Evolutionary conservation across 1,140 invertebrate genomes (phyloP).

Genomic region (Papilio polytes): DNA sequence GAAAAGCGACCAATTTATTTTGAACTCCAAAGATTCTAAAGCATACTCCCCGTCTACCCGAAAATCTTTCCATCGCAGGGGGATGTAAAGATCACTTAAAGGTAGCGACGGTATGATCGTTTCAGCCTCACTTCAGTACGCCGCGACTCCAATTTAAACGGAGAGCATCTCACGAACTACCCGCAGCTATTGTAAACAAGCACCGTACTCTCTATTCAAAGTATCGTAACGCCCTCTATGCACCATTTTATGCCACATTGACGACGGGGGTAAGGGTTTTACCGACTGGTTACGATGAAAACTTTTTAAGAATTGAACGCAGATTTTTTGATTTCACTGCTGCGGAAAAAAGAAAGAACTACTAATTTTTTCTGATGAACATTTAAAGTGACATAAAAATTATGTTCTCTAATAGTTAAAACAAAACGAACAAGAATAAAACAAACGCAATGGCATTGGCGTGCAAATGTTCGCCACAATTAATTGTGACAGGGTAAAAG

Average conservation of each 20-base stretch:
- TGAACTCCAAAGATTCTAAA: conserved; percentile 55
- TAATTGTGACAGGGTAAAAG: conserved; percentile 73
- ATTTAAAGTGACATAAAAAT: not conserved
- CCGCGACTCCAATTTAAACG: conserved; percentile 71
- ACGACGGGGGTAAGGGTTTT: conserved; percentile 62
- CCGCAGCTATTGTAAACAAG: conserved; percentile 73
- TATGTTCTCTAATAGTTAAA: not conserved
- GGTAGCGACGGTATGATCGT: conserved; percentile 57
- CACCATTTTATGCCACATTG: conserved; percentile 63
- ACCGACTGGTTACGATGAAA: conserved; percentile 52
- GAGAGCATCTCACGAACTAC: conserved; percentile 70
- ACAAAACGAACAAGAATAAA: conserved; percentile 47
- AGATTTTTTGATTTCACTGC: conserved; percentile 46
- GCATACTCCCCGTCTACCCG: conserved; percentile 40
- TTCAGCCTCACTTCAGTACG: conserved; percentile 61
- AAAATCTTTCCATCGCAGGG: conserved; percentile 41
- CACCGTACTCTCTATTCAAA: conserved; percentile 71
- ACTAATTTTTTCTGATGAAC: not conserved
- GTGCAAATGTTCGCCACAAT: conserved; percentile 64
- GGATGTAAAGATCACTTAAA: conserved; percentile 52
- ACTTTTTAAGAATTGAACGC: conserved; percentile 49
- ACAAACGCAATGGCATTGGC: conserved; percentile 57
- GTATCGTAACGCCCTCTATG: conserved; percentile 68
- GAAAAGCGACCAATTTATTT: conserved; percentile 55
- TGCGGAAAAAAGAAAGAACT: not conserved